Percentiles rank a stretch among this genome's conserved stretches.
These are phyloP conservation scores for Dipodomys ordii DNA, from an alignment of 2,113 vertebrate species.

Conservation along the genomic window DNA sequence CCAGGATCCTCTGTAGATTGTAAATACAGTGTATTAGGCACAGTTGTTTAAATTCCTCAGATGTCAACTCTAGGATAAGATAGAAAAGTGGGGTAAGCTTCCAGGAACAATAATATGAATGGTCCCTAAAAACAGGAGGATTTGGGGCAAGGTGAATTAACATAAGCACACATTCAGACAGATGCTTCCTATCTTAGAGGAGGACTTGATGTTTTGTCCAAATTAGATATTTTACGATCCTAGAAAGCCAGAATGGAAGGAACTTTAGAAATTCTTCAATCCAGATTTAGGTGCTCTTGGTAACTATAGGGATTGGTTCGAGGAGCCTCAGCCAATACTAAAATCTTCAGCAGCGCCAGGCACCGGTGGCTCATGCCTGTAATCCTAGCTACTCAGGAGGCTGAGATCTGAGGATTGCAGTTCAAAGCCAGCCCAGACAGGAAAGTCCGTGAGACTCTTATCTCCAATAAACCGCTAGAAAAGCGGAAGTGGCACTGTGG, in stretches of 20 bases:
- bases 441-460: too few relatives aligned
- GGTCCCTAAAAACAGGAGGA: background rate
- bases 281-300: background rate
- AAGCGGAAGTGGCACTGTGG: too few relatives aligned
- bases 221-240: background rate
- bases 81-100: conserved; percentile 70
- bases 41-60: conserved; percentile 84
- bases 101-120: background rate
- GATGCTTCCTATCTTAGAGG: background rate
- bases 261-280: conserved; percentile 4
- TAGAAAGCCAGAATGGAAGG: conserved; percentile 25
- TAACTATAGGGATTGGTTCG: background rate
- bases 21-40: conserved; percentile 76
- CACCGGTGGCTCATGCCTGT: too few relatives aligned
- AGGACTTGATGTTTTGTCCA: background rate
- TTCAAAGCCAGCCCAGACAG: too few relatives aligned
- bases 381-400: too few relatives aligned
- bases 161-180: background rate
- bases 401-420: too few relatives aligned
- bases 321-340: background rate
- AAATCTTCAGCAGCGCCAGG: background rate
- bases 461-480: too few relatives aligned
- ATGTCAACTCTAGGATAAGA: conserved; percentile 61
- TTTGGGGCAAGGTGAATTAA: background rate
- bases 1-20: conserved; percentile 84